These are phyloP conservation scores for Theonella swinhoei DNA, from an alignment of 37 sponge, comb jelly and placozoan species.

Conservation along the genomic window DNA sequence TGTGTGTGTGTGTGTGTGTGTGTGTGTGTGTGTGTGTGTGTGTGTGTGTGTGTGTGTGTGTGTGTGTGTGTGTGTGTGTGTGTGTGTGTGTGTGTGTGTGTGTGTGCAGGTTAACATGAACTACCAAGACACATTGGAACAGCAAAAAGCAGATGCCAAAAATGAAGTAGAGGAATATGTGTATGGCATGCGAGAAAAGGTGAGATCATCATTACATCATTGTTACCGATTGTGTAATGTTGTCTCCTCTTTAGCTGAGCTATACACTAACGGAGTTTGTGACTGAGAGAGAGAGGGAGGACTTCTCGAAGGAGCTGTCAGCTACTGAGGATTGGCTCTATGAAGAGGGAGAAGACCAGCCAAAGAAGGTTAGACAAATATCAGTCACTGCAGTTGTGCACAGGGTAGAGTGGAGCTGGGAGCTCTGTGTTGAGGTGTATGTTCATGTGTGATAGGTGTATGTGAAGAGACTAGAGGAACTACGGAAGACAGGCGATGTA, in stretches of 20 bases:
- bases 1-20: not conserved
- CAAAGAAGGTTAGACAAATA: slow-evolving; percentile 76
- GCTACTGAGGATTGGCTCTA: slow-evolving; percentile 97
- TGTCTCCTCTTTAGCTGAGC: not conserved
- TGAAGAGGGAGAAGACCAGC: slow-evolving; percentile 96
- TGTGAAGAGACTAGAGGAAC: slow-evolving; percentile 64
- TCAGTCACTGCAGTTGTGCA: not conserved
- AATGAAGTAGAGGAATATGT: slow-evolving; percentile 98
- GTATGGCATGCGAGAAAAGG: slow-evolving; percentile 92
- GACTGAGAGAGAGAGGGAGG: slow-evolving; percentile 55
- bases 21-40: too few relatives aligned
- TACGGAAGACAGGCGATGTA: slow-evolving; percentile 85
- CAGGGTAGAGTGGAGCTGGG: not conserved
- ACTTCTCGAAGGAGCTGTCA: slow-evolving; percentile 26
- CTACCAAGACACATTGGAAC: slow-evolving; percentile 74
- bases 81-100: too few relatives aligned
- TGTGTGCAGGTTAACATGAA: slow-evolving; percentile 62
- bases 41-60: too few relatives aligned
- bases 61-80: too few relatives aligned
- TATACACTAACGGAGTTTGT: slow-evolving; percentile 65
- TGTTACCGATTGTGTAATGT: not conserved
- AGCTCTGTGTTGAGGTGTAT: not conserved
- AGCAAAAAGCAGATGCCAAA: slow-evolving; percentile 82
- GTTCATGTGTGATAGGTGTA: slow-evolving; percentile 54
- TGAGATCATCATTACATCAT: slow-evolving; percentile 8